Conservation (phyloP, 2,888 invertebrate species). For the Mylabris sibirica region DNA sequence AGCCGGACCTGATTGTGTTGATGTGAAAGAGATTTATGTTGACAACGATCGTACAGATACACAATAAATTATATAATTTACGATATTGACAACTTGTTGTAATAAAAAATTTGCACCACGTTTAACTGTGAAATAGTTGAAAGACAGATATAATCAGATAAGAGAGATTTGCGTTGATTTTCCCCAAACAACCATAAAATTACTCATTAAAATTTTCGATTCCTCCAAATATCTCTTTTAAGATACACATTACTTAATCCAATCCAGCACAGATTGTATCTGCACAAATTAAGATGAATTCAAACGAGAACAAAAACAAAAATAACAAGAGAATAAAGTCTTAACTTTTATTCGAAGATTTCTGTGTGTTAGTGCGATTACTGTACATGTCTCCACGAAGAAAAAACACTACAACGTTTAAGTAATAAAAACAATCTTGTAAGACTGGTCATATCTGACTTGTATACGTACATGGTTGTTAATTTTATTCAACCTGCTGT, state of each 20-base stretch:
- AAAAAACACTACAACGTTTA: neutral
- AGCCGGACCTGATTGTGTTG: neutral
- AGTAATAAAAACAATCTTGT: conserved; percentile 1
- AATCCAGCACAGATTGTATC: neutral
- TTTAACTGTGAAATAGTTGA: conserved; percentile 9
- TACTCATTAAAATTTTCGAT: conserved; percentile 25
- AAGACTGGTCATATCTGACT: conserved; percentile 7
- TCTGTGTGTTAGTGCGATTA: neutral
- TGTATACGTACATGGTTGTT: neutral
- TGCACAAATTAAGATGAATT: neutral
- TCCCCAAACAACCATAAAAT: conserved; percentile 29
- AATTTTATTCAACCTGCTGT: neutral
- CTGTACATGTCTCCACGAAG: neutral
- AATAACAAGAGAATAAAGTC: neutral
- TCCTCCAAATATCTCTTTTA: neutral
- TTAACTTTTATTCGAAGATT: neutral
- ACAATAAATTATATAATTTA: conserved; percentile 32
- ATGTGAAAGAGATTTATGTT: conserved; percentile 16
- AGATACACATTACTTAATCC: neutral
- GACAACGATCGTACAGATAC: conserved; percentile 24
- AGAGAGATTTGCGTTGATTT: conserved; percentile 30
- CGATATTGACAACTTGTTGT: conserved; percentile 30
- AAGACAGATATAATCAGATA: neutral
- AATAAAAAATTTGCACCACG: conserved; percentile 27
- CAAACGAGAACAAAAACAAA: neutral